Conservation (phyloP, 2,888 invertebrate genomes). For the Buathra laborator region DNA sequence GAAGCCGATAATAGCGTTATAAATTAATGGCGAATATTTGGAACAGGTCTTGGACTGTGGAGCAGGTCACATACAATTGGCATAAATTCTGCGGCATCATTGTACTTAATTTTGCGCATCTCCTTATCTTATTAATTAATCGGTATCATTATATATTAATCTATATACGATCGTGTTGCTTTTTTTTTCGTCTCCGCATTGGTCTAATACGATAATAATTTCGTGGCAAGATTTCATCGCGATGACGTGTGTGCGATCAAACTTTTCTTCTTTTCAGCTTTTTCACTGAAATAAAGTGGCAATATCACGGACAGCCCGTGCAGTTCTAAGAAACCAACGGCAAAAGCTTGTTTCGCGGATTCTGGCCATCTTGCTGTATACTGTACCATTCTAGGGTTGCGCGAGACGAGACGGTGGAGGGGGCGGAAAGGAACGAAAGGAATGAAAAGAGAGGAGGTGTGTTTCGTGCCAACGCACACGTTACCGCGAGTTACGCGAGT, state of each 20-base stretch:
- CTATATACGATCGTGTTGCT: not conserved
- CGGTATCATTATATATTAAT: not conserved
- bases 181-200: not conserved
- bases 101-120: no score
- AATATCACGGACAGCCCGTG: constrained; percentile 58
- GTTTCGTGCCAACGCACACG: constrained; percentile 68
- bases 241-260: constrained; percentile 47
- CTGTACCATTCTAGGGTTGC: not conserved
- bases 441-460: constrained; percentile 58
- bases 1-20: no score
- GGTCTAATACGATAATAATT: not conserved
- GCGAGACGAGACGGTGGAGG: not conserved
- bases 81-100: no score
- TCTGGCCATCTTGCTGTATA: constrained; percentile 38
- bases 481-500: constrained; percentile 68
- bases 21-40: no score
- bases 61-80: no score
- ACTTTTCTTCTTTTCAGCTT: constrained; percentile 9
- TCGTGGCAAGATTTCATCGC: not conserved
- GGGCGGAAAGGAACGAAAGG: constrained; percentile 3
- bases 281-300: constrained; percentile 59
- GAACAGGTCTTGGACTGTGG: no score
- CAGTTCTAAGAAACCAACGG: constrained; percentile 29
- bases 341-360: constrained; percentile 59
- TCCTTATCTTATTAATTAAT: not conserved